Evolutionary conservation across 35 echinoderm and acorn worm genomes (phyloP).

Genomic region (Stichopus chloronotus): DNA sequence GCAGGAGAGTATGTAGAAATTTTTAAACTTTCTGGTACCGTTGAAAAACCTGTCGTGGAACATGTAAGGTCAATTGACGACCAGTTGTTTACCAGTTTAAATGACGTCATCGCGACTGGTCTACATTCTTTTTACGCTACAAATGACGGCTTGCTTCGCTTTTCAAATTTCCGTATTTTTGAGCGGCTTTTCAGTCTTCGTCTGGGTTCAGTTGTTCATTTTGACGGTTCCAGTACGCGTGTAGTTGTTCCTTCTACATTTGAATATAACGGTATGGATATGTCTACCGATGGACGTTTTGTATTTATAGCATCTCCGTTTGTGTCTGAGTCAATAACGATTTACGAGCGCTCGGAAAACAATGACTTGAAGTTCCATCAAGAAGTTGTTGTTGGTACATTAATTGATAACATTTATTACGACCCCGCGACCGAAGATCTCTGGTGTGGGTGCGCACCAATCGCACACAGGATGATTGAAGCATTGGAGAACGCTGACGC

Average conservation of each 20-base stretch:
- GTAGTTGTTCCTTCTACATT: not conserved
- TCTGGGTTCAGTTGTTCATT: constrained; percentile 39
- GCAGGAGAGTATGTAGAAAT: constrained; percentile 23
- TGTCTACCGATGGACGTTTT: not conserved
- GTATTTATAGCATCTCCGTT: constrained; percentile 18
- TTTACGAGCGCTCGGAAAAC: constrained; percentile 13
- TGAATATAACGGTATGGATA: constrained; percentile 47
- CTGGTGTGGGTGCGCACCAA: constrained; percentile 1
- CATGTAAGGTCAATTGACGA: constrained; percentile 7
- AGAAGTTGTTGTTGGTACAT: constrained; percentile 18
- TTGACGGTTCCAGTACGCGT: constrained; percentile 22
- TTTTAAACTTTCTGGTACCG: constrained; percentile 13
- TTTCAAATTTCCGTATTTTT: not conserved
- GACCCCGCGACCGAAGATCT: constrained; percentile 13
- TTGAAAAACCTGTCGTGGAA: not conserved
- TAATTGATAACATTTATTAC: constrained; percentile 23
- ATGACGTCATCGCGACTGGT: constrained; percentile 40
- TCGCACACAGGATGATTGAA: not conserved
- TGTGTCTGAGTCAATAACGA: constrained; percentile 1
- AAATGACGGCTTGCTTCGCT: not conserved
- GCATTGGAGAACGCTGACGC: constrained; percentile 15
- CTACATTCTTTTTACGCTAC: constrained; percentile 43
- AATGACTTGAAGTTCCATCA: not conserved
- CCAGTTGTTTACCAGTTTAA: constrained; percentile 29
- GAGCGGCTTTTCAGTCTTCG: constrained; percentile 3